Evolutionary conservation across 2,797 vertebrate species (phyloP).

Genomic region (Alauda arvensis): DNA sequence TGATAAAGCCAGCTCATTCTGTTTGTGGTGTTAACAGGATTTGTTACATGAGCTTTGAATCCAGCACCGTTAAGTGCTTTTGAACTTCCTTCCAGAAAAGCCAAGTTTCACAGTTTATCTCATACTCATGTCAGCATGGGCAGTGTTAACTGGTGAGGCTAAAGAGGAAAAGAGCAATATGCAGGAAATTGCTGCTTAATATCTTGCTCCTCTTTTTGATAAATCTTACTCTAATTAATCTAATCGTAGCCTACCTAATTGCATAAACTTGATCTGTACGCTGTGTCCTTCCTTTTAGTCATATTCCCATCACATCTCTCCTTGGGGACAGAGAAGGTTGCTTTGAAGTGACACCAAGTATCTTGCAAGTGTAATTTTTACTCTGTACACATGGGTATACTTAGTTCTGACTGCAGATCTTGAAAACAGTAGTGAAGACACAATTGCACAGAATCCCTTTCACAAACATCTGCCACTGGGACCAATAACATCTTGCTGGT

Average conservation of each 20-base stretch:
- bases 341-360: not conserved
- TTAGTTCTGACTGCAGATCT: not conserved
- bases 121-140: not conserved
- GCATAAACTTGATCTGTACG: not conserved
- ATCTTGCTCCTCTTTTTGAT: not conserved
- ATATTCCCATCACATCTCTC: not conserved
- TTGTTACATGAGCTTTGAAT: not conserved
- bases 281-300: not conserved
- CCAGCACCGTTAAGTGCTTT: not conserved
- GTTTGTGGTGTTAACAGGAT: not conserved
- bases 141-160: not conserved
- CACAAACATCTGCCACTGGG: not conserved
- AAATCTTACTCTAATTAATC: not conserved
- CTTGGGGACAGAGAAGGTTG: not conserved
- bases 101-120: not conserved
- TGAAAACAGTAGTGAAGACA: not conserved
- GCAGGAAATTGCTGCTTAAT: not conserved
- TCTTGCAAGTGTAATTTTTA: not conserved
- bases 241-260: not conserved
- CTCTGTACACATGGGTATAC: not conserved
- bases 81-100: not conserved
- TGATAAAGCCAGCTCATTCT: not conserved
- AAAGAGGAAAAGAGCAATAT: not conserved
- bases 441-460: not conserved
- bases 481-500: not conserved